Evolutionary conservation across 2,113 vertebrate genomes (phyloP), one percentile per base, ranked within the genome.

Genomic region (Oncorhynchus masou): DNA sequence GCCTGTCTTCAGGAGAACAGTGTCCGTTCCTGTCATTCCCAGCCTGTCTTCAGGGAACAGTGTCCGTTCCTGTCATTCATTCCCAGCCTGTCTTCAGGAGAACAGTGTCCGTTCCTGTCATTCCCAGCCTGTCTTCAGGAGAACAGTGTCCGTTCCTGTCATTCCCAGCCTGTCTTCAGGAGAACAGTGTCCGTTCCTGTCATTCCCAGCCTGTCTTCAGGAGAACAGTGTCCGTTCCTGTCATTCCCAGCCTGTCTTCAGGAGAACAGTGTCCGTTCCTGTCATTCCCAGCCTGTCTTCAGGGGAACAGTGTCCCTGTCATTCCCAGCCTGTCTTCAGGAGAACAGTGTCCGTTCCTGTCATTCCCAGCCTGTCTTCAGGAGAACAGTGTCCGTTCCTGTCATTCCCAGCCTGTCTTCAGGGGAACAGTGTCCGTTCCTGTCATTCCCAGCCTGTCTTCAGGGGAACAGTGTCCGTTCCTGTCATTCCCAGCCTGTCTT

Each of bases 11-110:
- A 49, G 73, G 68, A 75, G 65, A 71, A 66, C 22, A 54, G 24
- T n/a, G 51, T 48, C 31, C 72, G 77, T 75, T 81, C 60, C 70
- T 70, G 76, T 74, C 74, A 45, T 51, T 73, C n/a, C n/a, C n/a
- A n/a, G n/a, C n/a, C n/a, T n/a, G 13, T 16, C 68, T 68, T 74
- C 68, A 49, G 73, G 68, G 65, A 71, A 66, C 22, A 54, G 24
- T n/a, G 51, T 48, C 31, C 72, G 77, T 75, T 81, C 60, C 70
- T 70, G 76, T 74, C 74, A 45, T 51, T 73, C n/a, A n/a, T n/a
- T n/a, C n/a, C n/a, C n/a, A n/a, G n/a, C n/a, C n/a, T n/a, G 13
- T 16, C 68, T 68, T 74, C 68, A 49, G 73, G 68, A 75, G 65
- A 71, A 66, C 22, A 54, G 24, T n/a, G 51, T 48, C 31, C 72